Evolutionary conservation across 2,797 vertebrate species (phyloP), one percentile per base, ranked within the genome.

Genomic region (Acanthis flammea): DNA sequence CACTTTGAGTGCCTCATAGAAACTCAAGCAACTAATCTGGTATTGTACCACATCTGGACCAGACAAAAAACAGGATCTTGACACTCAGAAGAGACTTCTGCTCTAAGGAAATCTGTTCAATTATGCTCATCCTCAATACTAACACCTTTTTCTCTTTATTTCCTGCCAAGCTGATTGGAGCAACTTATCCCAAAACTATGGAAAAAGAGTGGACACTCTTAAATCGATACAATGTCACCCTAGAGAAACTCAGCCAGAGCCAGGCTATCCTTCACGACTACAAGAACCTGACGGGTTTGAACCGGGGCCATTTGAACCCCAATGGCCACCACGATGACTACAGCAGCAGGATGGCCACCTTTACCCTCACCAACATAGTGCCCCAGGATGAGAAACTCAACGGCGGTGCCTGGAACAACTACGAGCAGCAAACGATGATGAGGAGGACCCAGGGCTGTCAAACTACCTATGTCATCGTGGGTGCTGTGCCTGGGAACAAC

Each of bases 301-400:
- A 96, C 84, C 62, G 95, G 0, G 97, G 96, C 35, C 97, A 97
- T 33, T 28, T 97, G 50, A 97, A 91, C 65, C 96, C 97, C 54
- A 90, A 23, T 4, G 5, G 96, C 22, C 97, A 97, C 19, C 96
- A 97, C 0, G 4, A 33, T 0, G 6, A 95, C 35, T 13, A 22
- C 63, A 55, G 12, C 33, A 93, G 95, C 78, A 97, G 67, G 8
- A 5, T 8, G 0, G 86, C 96, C 2, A 97, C 97, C n/a, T 97
- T 97, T 94, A 97, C 93, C 58, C 90, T 97, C 84, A 97, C 96
- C 25, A 97, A 97, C 86, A 96, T 97, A 2, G 86, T 97, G 31
- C 95, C 97, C 5, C 96, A 97, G 70, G 6, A 92, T 10, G 92
- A 62, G 27, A 93, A 93, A 17, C 97, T 97, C 75, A 97, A 97